phyloP scores from a whole-genome alignment of 2,113 vertebrate genomes.

The Triplophysa rosa region DNA sequence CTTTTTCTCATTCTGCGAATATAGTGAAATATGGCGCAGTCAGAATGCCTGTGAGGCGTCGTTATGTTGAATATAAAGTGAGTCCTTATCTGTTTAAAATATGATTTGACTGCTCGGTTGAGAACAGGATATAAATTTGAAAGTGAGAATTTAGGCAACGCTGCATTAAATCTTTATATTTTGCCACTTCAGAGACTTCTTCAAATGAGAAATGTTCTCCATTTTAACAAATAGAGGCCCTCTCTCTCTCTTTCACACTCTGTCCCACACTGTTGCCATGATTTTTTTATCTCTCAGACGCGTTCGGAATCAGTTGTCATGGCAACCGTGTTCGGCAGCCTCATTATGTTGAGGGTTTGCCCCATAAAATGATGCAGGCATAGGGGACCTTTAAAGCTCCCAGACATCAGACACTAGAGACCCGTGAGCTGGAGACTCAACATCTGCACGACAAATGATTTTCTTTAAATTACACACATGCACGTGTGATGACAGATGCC shows the following conservation, averaged over 20 bases:
- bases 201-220: background rate
- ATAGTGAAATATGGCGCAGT: conserved; percentile 5
- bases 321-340: conserved; percentile 68
- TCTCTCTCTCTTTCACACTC: background rate
- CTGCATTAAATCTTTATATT: conserved; percentile 19
- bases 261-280: conserved; percentile 7
- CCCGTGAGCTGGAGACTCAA: conserved; percentile 12
- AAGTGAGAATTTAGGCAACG: background rate
- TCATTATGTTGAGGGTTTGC: conserved; percentile 63
- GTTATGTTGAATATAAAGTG: conserved; percentile 31
- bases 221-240: background rate
- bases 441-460: conserved; percentile 36
- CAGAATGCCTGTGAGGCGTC: background rate
- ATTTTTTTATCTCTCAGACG: conserved; percentile 31
- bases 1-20: background rate
- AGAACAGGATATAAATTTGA: background rate
- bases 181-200: background rate
- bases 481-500: conserved; percentile 17
- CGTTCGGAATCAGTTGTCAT: conserved; percentile 71
- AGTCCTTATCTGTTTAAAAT: background rate
- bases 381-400: conserved; percentile 57
- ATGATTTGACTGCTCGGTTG: background rate
- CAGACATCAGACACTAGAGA: conserved; percentile 2
- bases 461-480: conserved; percentile 3
- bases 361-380: conserved; percentile 56